phyloP scores from a whole-genome alignment of 2,113 vertebrate species.

The Hucho hucho region DNA sequence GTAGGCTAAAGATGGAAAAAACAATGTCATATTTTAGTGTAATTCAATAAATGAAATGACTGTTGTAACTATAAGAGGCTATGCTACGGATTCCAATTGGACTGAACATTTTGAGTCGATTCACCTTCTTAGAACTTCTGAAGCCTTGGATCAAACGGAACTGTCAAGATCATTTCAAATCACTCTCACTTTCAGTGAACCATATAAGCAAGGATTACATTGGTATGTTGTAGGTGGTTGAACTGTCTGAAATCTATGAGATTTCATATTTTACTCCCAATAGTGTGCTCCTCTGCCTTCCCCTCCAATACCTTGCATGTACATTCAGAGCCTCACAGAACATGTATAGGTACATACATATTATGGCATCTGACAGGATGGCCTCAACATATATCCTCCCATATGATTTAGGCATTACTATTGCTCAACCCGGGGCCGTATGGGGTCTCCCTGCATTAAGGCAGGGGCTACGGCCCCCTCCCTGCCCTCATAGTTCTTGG shows the following conservation, averaged over 20 bases:
- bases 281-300: neutral
- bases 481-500: constrained; percentile 58
- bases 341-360: neutral
- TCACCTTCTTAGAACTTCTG: neutral
- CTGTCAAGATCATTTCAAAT: no score
- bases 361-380: neutral
- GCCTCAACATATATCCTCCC: no score
- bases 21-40: constrained; percentile 11
- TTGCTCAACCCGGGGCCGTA: constrained; percentile 18
- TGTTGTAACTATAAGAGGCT: no score
- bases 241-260: neutral
- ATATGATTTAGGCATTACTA: constrained; percentile 19
- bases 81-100: no score
- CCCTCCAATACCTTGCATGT: constrained; percentile 1
- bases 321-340: constrained; percentile 12
- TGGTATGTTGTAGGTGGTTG: no score
- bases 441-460: constrained; percentile 42
- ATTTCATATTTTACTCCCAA: constrained; percentile 11
- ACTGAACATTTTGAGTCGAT: neutral
- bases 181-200: no score
- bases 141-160: no score
- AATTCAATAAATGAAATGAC: no score
- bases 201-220: neutral
- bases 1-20: no score
- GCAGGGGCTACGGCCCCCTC: constrained; percentile 44